Conservation (phyloP, 2,888 invertebrate genomes). For the Adelognathus sp. region DNA sequence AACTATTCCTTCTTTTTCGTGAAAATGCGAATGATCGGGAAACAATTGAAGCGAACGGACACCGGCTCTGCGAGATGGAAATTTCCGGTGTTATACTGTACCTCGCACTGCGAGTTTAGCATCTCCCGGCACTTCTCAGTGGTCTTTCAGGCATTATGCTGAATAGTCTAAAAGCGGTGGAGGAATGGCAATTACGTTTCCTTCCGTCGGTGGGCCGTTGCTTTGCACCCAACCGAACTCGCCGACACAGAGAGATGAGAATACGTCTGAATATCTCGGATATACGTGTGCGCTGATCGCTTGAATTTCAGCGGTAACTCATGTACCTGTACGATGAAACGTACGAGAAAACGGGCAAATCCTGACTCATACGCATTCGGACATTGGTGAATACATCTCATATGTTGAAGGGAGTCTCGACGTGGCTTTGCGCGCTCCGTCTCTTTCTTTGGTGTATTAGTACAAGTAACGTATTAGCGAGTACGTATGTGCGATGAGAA, state of each 20-base stretch:
- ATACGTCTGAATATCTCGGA: slow-evolving; percentile 36
- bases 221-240: slow-evolving; percentile 23
- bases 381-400: slow-evolving; percentile 2
- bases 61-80: not conserved
- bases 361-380: slow-evolving; percentile 10
- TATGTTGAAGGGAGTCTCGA: not conserved
- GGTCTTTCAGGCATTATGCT: slow-evolving; percentile 11
- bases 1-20: too few relatives aligned
- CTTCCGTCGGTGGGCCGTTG: slow-evolving; percentile 29
- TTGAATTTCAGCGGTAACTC: slow-evolving; percentile 32
- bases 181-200: slow-evolving; percentile 44
- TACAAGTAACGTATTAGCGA: slow-evolving; percentile 37
- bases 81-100: too few relatives aligned
- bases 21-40: too few relatives aligned
- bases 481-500: slow-evolving; percentile 23
- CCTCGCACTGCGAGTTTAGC: not conserved
- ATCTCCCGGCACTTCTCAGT: slow-evolving; percentile 1
- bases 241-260: slow-evolving; percentile 41
- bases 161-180: not conserved
- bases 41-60: not conserved
- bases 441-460: slow-evolving; percentile 10
- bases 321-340: not conserved
- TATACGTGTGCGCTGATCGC: slow-evolving; percentile 31
- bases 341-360: slow-evolving; percentile 27
- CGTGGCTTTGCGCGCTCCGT: not conserved